These are phyloP conservation scores for Protobothrops mucrosquamatus DNA, from an alignment of 2,113 vertebrate genomes.

Conservation along the genomic window DNA sequence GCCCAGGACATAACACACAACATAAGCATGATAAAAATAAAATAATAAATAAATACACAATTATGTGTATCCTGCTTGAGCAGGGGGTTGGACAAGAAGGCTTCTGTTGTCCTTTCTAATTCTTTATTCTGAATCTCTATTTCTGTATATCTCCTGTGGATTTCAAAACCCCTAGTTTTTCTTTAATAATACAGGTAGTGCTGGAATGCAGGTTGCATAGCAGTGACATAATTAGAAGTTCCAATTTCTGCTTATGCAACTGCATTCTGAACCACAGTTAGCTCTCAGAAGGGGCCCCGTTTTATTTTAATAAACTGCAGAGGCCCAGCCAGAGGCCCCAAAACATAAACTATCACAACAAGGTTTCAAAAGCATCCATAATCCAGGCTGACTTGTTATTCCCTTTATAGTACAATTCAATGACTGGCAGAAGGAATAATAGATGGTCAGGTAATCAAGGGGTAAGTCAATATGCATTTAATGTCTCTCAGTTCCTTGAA, in stretches of 20 bases:
- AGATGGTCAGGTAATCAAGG: background rate
- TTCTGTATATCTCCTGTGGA: no score
- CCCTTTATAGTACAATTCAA: background rate
- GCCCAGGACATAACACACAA: no score
- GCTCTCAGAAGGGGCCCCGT: background rate
- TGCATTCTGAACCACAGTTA: background rate
- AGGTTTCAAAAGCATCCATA: background rate
- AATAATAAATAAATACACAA: no score
- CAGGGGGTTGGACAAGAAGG: no score
- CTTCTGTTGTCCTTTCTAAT: no score
- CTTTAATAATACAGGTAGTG: no score
- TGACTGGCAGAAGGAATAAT: background rate
- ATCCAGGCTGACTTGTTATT: background rate
- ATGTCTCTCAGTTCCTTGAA: background rate
- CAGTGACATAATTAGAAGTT: background rate
- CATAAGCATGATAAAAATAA: no score
- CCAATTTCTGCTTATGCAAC: background rate
- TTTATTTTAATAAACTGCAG: background rate
- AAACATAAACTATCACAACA: background rate
- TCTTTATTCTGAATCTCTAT: no score
- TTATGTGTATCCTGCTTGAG: no score
- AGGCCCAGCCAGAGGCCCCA: background rate
- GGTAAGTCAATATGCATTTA: background rate
- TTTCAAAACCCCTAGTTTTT: background rate
- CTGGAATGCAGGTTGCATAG: no score